Conservation (phyloP, 2,888 invertebrate species). For the Unio pictorum region DNA sequence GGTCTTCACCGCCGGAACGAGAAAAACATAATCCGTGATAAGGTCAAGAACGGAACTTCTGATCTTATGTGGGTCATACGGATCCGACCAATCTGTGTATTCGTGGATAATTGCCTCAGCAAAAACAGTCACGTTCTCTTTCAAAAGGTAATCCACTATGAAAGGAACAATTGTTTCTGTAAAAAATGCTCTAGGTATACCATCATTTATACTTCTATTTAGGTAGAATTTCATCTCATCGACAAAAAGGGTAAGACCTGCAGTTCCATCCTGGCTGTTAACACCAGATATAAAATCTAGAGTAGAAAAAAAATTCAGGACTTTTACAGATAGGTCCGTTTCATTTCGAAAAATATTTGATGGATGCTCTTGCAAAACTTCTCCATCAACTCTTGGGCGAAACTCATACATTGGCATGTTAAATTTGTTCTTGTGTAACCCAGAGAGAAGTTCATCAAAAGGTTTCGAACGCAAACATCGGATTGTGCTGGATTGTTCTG, state of each 20-base stretch:
- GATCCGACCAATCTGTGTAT: constrained; percentile 14
- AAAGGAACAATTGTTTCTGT: background rate
- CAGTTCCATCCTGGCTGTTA: constrained; percentile 79
- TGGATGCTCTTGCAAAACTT: constrained; percentile 89
- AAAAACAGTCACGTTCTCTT: constrained; percentile 2
- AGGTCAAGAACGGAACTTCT: constrained; percentile 91
- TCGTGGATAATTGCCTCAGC: constrained; percentile 8
- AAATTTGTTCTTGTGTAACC: constrained; percentile 11
- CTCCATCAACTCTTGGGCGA: constrained; percentile 90
- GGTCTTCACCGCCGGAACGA: constrained; percentile 74
- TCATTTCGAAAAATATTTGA: constrained; percentile 87
- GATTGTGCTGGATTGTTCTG: no score
- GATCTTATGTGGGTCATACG: constrained; percentile 78
- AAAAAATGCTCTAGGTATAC: constrained; percentile 6
- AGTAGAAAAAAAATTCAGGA: constrained; percentile 91
- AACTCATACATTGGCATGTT: constrained; percentile 79
- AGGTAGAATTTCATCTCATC: background rate
- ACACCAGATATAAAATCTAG: constrained; percentile 88
- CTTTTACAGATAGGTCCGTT: constrained; percentile 88
- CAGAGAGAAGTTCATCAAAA: no score
- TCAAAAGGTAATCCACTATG: background rate
- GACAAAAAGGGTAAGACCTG: background rate
- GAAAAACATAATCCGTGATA: constrained; percentile 96
- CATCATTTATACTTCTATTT: background rate
- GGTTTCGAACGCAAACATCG: no score